Conservation (phyloP, 2,888 invertebrate species). For the Erannis defoliaria region DNA sequence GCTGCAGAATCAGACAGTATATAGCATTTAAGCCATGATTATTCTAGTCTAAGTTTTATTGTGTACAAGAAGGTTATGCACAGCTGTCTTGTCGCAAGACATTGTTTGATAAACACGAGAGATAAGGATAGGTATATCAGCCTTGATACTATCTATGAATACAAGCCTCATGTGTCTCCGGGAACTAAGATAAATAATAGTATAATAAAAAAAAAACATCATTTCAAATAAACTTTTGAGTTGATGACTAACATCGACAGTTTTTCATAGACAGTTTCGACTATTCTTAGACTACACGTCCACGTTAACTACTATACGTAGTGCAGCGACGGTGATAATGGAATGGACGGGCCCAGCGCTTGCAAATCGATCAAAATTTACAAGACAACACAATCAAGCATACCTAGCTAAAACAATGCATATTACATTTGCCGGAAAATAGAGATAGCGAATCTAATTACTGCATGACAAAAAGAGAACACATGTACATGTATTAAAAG, state of each 20-base stretch:
- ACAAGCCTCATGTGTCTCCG: background rate
- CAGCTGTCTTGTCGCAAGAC: background rate
- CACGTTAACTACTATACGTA: too few species aligned
- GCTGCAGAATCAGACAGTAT: background rate
- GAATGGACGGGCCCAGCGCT: too few species aligned
- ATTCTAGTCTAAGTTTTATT: too few species aligned
- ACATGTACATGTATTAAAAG: too few species aligned
- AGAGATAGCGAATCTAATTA: too few species aligned
- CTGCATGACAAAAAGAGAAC: too few species aligned
- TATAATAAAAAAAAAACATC: background rate
- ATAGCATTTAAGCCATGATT: background rate
- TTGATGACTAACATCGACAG: background rate
- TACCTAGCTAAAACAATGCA: too few species aligned
- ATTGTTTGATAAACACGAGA: conserved; percentile 16
- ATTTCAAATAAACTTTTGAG: conserved; percentile 9
- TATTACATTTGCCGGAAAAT: too few species aligned
- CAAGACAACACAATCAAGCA: too few species aligned
- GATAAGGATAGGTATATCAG: conserved; percentile 12
- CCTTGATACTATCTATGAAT: background rate
- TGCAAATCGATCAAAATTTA: too few species aligned
- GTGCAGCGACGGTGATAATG: too few species aligned
- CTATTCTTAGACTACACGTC: conserved; percentile 5
- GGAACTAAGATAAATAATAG: background rate
- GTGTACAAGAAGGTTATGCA: background rate
- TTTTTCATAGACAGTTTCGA: background rate